Base-by-base conservation (phyloP, 2,797 vertebrate genomes). In the Arremon aurantiirostris region DNA sequence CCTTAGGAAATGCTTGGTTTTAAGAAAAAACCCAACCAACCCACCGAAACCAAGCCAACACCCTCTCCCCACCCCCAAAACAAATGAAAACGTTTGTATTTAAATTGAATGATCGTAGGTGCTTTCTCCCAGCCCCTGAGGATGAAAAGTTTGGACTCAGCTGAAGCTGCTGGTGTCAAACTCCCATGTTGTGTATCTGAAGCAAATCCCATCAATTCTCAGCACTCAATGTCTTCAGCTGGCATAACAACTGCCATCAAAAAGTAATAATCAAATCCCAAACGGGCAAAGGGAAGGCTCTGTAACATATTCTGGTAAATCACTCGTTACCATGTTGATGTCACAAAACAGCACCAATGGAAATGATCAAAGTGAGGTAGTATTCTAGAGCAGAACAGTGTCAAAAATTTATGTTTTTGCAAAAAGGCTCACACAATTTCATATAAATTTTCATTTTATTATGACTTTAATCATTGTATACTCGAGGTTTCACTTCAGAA, bases 251-350 rank as follows among this genome's bases (percentile, higher is more conserved):
- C n/a, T 73, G 56, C 46, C 34, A 55, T 55, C 47, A 26, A 50
- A 64, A 64, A 70, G 21, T 61, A 57, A 37, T 57, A 60, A 80
- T 73, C 28, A 70, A 30, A 37, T 49, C 39, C 59, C 46, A 61
- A 37, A 14, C 0, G 4, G 41, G 41, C 30, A 53, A 49, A 89
- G 37, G 18, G 50, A 82, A 56, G 42, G 18, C 11, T 81, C 59
- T 50, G 34, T 21, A 42, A 49, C 17, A 18, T 42, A 20, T 68
- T 78, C 44, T 83, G 59, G 26, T 64, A 44, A 19, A 32, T 80
- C 0, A 1, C 2, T 5, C 3, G 1, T 59, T 49, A 24, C 32
- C 1, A 1, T 2, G 0, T 35, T 66, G 53, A 46, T 69, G 56
- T 68, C 24, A 27, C 65, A 75, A 88, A 82, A 55, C 12, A 24